A percentile compares a stretch with the other conserved stretches of the same genome.
phyloP scores from a whole-genome alignment of 2,888 invertebrate species.

The Tineola bisselliella region DNA sequence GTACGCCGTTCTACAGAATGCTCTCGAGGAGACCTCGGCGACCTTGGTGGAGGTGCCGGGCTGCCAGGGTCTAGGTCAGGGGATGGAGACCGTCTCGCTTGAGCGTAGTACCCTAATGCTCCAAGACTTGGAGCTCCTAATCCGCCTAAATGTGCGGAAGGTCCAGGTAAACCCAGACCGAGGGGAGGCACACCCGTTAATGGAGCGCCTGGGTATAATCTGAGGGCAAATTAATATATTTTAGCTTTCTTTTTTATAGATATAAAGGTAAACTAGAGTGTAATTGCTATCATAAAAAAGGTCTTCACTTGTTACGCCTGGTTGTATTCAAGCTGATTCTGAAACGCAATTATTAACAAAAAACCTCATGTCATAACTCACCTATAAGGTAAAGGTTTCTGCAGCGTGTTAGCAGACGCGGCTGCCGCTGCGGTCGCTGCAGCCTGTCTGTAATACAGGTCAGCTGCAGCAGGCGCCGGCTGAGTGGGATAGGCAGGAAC shows the following conservation, averaged over 20 bases:
- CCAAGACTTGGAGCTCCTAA: conserved; percentile 75
- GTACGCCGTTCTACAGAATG: conserved; percentile 50
- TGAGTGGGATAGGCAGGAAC: conserved; percentile 75
- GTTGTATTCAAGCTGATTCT: too few species aligned
- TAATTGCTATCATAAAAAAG: too few species aligned
- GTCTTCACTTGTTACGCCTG: too few species aligned
- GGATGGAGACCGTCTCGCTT: conserved; percentile 57
- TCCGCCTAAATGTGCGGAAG: conserved; percentile 73
- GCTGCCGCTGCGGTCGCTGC: conserved; percentile 75
- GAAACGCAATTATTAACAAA: neutral
- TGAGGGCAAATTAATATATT: conserved; percentile 29
- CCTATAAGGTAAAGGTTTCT: conserved; percentile 88
- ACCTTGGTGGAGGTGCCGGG: conserved; percentile 59
- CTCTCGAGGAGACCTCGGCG: conserved; percentile 39
- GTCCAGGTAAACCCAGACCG: conserved; percentile 72
- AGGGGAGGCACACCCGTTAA: conserved; percentile 63
- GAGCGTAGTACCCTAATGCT: conserved; percentile 60
- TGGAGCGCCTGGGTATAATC: conserved; percentile 70
- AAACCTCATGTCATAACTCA: too few species aligned
- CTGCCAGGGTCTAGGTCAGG: conserved; percentile 71
- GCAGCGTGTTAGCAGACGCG: conserved; percentile 75
- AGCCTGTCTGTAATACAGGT: conserved; percentile 84
- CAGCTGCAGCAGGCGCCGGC: conserved; percentile 75
- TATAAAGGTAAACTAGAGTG: too few species aligned
- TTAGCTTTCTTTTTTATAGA: neutral